Conservation (phyloP, 1,140 invertebrate genomes). For the Lordiphosa mommai region DNA sequence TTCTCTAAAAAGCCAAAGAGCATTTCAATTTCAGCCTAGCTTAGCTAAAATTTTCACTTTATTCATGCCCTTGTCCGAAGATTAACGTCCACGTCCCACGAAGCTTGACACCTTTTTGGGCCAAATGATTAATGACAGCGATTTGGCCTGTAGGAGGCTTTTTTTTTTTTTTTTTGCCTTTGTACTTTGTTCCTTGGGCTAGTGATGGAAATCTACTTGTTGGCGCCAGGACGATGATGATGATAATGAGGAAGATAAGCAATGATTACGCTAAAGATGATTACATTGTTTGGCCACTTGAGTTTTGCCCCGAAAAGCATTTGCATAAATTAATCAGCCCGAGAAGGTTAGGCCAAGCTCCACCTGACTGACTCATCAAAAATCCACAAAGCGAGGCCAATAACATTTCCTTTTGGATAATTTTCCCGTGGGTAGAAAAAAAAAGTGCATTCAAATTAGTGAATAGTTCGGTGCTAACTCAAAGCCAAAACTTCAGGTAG, state of each 20-base stretch:
- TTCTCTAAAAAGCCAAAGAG: neutral
- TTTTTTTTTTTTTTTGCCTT: constrained; percentile 12
- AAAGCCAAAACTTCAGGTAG: constrained; percentile 26
- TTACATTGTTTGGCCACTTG: constrained; percentile 37
- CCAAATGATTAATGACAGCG: constrained; percentile 73
- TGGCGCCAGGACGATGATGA: constrained; percentile 43
- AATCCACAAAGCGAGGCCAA: constrained; percentile 26
- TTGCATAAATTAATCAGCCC: constrained; percentile 51
- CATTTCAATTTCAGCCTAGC: neutral
- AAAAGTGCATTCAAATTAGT: constrained; percentile 19
- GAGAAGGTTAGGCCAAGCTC: constrained; percentile 6
- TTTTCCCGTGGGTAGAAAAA: neutral
- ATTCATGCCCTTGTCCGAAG: constrained; percentile 21
- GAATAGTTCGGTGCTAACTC: constrained; percentile 2
- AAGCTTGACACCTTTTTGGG: constrained; percentile 54
- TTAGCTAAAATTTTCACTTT: constrained; percentile 3
- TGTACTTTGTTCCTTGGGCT: constrained; percentile 11
- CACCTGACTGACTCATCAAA: constrained; percentile 20
- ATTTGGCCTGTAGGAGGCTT: constrained; percentile 26
- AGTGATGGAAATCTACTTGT: constrained; percentile 64
- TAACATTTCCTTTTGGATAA: neutral
- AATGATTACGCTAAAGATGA: constrained; percentile 43
- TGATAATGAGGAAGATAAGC: constrained; percentile 10
- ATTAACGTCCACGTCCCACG: constrained; percentile 56
- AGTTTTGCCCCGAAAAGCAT: constrained; percentile 18